These are phyloP conservation scores for Eudasyphora cyanicolor DNA, from an alignment of 2,888 invertebrate genomes.

Conservation along the genomic window DNA sequence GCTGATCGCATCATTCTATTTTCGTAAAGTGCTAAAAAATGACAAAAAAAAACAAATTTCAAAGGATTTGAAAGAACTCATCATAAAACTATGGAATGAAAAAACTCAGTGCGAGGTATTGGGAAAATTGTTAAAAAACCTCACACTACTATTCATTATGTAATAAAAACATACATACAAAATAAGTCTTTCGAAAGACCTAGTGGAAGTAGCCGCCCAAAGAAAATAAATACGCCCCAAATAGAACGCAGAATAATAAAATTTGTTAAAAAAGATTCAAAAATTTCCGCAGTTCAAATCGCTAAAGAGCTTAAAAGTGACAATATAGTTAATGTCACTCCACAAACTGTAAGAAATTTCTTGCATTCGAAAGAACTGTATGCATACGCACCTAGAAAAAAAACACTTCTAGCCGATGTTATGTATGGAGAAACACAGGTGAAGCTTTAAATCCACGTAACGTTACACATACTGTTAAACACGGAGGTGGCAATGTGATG, in stretches of 20 bases:
- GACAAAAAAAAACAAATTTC: too few species aligned
- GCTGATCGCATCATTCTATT: too few species aligned
- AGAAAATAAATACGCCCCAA: background rate
- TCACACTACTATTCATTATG: background rate
- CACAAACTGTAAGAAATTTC: slow-evolving; percentile 29
- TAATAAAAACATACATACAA: background rate
- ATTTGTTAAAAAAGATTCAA: background rate
- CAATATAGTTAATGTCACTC: too few species aligned
- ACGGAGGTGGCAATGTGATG: background rate
- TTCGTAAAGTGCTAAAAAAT: too few species aligned
- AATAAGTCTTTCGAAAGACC: too few species aligned
- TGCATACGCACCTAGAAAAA: slow-evolving; percentile 33
- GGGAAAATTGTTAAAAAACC: background rate
- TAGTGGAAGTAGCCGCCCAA: background rate
- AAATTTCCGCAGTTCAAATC: background rate
- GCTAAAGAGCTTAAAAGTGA: background rate
- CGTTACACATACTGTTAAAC: too few species aligned
- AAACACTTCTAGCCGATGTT: slow-evolving; percentile 2
- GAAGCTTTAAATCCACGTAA: too few species aligned
- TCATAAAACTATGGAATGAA: background rate
- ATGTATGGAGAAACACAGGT: background rate
- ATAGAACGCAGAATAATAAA: too few species aligned
- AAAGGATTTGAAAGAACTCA: too few species aligned
- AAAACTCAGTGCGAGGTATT: background rate
- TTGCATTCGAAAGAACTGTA: slow-evolving; percentile 33